Evolutionary conservation across 2,797 vertebrate genomes (phyloP).

Genomic region (Eutrigla gurnardus): DNA sequence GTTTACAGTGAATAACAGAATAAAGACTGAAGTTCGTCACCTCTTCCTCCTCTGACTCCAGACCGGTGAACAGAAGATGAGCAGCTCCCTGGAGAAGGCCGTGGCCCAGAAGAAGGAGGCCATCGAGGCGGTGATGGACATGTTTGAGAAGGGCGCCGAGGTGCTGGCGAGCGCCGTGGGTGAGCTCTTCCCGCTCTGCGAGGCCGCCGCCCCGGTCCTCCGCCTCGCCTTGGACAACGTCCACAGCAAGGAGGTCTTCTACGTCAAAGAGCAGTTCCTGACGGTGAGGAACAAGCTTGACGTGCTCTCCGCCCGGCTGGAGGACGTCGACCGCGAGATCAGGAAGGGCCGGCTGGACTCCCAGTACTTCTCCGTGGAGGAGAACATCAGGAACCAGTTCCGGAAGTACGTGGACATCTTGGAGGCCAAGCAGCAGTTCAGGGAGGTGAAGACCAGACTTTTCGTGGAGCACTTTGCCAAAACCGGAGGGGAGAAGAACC

Average conservation of each 20-base stretch:
- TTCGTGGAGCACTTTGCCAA: constrained; percentile 84
- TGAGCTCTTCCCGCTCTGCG: constrained; percentile 83
- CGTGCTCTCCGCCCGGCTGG: constrained; percentile 80
- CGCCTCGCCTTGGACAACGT: constrained; percentile 83
- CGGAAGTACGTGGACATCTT: constrained; percentile 86
- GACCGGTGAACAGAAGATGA: constrained; percentile 73
- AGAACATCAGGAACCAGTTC: constrained; percentile 86
- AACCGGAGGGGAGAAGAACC: constrained; percentile 84
- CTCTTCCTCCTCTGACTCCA: not conserved
- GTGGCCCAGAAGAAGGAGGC: constrained; percentile 86
- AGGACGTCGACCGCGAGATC: constrained; percentile 83
- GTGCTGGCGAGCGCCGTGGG: constrained; percentile 84
- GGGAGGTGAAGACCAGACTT: constrained; percentile 78
- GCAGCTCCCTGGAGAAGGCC: constrained; percentile 70
- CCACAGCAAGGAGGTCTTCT: constrained; percentile 85
- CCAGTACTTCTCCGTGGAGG: constrained; percentile 82
- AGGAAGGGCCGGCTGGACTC: constrained; percentile 79
- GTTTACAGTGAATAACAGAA: too few species aligned
- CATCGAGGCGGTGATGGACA: constrained; percentile 85
- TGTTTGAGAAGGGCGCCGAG: constrained; percentile 83
- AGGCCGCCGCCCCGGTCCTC: constrained; percentile 82
- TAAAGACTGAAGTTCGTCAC: too few species aligned
- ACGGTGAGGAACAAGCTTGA: constrained; percentile 79
- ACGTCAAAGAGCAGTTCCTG: constrained; percentile 85
- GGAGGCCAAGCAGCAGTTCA: constrained; percentile 82